phyloP scores from a whole-genome alignment of 2,888 invertebrate genomes.

The Alsophila aescularia region DNA sequence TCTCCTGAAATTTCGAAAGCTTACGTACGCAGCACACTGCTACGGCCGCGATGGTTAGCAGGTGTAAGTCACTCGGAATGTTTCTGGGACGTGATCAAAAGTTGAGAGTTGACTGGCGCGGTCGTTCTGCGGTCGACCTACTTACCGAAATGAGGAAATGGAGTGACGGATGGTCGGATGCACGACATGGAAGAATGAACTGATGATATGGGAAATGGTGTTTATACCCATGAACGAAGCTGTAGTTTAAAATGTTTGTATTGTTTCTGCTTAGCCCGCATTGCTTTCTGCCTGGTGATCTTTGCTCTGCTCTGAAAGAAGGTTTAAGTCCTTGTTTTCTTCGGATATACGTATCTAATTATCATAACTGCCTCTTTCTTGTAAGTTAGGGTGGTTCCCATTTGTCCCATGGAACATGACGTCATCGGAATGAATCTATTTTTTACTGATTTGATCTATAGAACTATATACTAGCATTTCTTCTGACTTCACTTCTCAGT shows the following conservation, averaged over 20 bases:
- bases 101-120: slow-evolving; percentile 9
- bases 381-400: too few species aligned
- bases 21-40: not conserved
- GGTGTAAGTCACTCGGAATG: not conserved
- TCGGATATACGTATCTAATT: too few species aligned
- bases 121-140: slow-evolving; percentile 14
- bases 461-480: too few species aligned
- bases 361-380: too few species aligned
- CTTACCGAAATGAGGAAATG: slow-evolving; percentile 19
- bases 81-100: slow-evolving; percentile 18
- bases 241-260: not conserved
- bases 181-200: slow-evolving; percentile 6
- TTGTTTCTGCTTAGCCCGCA: too few species aligned
- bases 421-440: too few species aligned
- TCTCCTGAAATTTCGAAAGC: not conserved
- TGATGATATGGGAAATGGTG: not conserved
- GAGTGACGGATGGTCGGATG: not conserved
- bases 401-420: too few species aligned
- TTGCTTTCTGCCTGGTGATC: too few species aligned
- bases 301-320: too few species aligned
- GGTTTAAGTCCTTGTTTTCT: too few species aligned
- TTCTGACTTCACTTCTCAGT: too few species aligned
- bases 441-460: too few species aligned
- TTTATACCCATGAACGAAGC: not conserved
- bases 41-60: not conserved